Conservation (phyloP, 2,113 vertebrate species). For the Glaucomys volans region DNA sequence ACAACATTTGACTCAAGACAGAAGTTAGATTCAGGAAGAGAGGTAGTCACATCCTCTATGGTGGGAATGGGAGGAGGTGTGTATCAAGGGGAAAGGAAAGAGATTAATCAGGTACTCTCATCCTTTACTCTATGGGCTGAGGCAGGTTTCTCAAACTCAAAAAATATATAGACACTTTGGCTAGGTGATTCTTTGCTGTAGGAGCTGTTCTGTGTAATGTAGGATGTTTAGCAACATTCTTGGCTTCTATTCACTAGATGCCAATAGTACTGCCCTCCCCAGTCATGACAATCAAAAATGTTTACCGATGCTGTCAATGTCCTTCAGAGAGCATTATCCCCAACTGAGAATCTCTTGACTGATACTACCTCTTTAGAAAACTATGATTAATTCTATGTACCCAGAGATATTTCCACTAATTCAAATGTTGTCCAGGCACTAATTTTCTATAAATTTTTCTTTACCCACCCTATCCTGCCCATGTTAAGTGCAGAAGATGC, state of each 20-base stretch:
- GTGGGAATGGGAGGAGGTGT: not conserved
- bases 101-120: accelerated
- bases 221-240: not conserved
- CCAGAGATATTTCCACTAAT: not conserved
- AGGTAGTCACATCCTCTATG: not conserved
- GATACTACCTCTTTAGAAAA: not conserved
- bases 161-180: not conserved
- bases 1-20: not conserved
- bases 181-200: not conserved
- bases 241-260: not conserved
- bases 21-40: not conserved
- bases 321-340: not conserved
- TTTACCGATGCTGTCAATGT: not conserved
- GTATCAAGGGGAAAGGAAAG: not conserved
- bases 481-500: not conserved
- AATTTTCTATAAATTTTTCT: not conserved
- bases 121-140: not conserved
- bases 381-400: not conserved
- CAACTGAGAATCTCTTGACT: not conserved
- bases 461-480: not conserved
- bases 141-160: not conserved
- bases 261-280: not conserved
- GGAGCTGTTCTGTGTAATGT: not conserved
- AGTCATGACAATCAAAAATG: not conserved
- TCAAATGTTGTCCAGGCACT: not conserved